phyloP scores from a whole-genome alignment of 1,140 invertebrate species.

The Drosophila suzukii region DNA sequence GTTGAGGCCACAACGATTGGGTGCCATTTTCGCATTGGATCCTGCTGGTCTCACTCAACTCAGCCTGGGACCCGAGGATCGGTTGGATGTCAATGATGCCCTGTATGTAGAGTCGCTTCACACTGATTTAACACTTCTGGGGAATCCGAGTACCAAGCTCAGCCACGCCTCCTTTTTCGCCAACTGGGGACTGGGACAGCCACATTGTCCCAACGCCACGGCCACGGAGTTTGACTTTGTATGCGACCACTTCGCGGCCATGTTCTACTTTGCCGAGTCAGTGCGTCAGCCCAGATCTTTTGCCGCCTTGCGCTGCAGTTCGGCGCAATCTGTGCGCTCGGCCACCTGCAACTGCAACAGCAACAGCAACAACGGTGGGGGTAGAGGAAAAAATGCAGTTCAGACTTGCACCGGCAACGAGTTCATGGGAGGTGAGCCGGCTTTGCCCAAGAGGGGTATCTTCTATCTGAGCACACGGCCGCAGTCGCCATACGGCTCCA shows the following conservation, averaged over 20 bases:
- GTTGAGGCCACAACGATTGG: constrained; percentile 63
- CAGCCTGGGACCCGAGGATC: constrained; percentile 52
- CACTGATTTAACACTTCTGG: constrained; percentile 88
- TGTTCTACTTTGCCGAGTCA: constrained; percentile 78
- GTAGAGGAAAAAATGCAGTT: neutral
- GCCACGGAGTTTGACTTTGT: constrained; percentile 75
- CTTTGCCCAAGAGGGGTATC: constrained; percentile 64
- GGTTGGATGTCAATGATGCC: constrained; percentile 87
- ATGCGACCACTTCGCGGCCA: constrained; percentile 75
- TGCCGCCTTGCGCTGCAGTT: constrained; percentile 57
- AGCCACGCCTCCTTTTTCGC: constrained; percentile 90
- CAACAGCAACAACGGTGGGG: too few species aligned
- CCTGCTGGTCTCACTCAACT: constrained; percentile 85
- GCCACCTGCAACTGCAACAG: constrained; percentile 50
- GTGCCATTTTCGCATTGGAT: constrained; percentile 85
- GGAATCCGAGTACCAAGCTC: constrained; percentile 85
- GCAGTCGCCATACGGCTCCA: constrained; percentile 46
- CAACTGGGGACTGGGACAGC: constrained; percentile 88
- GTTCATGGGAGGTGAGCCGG: constrained; percentile 80
- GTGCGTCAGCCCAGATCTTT: constrained; percentile 62
- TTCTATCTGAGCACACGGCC: constrained; percentile 70
- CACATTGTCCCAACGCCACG: constrained; percentile 87
- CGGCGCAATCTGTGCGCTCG: constrained; percentile 22
- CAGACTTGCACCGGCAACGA: constrained; percentile 42
- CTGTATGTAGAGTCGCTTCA: constrained; percentile 90